phyloP scores from a whole-genome alignment of 2,113 vertebrate genomes.

The Nannospalax galili region DNA sequence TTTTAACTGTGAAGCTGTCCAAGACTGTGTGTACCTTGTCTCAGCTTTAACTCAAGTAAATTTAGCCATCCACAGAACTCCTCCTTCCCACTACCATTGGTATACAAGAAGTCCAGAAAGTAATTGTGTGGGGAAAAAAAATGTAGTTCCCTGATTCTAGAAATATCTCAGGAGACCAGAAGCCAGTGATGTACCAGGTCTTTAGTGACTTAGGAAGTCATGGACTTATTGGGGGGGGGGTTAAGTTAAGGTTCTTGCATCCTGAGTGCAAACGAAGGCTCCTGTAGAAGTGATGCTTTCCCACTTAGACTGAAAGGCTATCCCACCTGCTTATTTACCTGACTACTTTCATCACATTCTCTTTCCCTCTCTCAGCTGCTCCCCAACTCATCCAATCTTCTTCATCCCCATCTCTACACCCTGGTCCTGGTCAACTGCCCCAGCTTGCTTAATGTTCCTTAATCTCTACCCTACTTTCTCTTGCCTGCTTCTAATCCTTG shows the following conservation, averaged over 20 bases:
- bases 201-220: neutral
- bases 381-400: neutral
- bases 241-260: neutral
- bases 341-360: neutral
- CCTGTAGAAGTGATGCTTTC: neutral
- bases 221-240: neutral
- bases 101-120: neutral
- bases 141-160: neutral
- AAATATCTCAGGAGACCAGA: constrained; percentile 40
- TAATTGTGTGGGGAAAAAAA: neutral
- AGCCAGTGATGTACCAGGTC: neutral
- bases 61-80: neutral
- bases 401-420: neutral
- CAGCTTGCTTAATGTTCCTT: neutral
- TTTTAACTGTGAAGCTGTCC: neutral
- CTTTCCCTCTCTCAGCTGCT: neutral
- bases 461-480: neutral
- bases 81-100: neutral
- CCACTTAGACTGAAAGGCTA: neutral
- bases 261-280: neutral
- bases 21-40: neutral
- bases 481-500: neutral
- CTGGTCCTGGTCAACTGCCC: neutral
- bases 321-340: neutral
- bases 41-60: neutral